A percentile compares a stretch with the other conserved stretches of the same genome.
Conservation (phyloP, 2,888 invertebrate species). For the Lordiphosa fenestrarum region DNA sequence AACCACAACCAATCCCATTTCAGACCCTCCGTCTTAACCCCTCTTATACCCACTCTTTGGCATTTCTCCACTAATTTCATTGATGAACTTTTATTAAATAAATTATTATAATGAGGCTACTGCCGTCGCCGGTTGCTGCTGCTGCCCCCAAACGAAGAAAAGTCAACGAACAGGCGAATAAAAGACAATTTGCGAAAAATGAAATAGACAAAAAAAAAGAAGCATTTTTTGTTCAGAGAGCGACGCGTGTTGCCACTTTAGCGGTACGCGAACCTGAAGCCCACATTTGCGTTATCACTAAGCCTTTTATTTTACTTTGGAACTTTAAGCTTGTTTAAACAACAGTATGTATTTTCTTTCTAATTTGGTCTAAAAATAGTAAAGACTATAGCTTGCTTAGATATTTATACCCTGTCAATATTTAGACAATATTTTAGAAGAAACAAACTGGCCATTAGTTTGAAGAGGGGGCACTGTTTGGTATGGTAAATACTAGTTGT, state of each 20-base stretch:
- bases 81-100: constrained; percentile 77
- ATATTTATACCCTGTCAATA: background rate
- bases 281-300: constrained; percentile 2
- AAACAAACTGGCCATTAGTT: background rate
- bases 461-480: background rate
- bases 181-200: constrained; percentile 22
- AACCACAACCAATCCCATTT: constrained; percentile 5
- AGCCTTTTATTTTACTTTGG: background rate
- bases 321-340: constrained; percentile 4
- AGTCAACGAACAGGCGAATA: constrained; percentile 52
- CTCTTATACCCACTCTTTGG: background rate
- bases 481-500: no score
- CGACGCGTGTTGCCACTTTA: constrained; percentile 72
- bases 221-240: constrained; percentile 12
- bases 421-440: background rate
- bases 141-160: constrained; percentile 14
- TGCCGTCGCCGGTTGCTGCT: background rate
- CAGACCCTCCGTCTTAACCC: background rate
- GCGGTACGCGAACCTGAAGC: constrained; percentile 28
- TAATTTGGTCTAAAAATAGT: constrained; percentile 5
- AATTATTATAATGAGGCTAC: constrained; percentile 68
- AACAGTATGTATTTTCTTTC: background rate
- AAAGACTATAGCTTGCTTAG: no score
- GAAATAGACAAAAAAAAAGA: constrained; percentile 11
- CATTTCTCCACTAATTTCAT: constrained; percentile 61